Evolutionary conservation across 2,113 vertebrate species (phyloP).

Genomic region (Lagenorhynchus albirostris): DNA sequence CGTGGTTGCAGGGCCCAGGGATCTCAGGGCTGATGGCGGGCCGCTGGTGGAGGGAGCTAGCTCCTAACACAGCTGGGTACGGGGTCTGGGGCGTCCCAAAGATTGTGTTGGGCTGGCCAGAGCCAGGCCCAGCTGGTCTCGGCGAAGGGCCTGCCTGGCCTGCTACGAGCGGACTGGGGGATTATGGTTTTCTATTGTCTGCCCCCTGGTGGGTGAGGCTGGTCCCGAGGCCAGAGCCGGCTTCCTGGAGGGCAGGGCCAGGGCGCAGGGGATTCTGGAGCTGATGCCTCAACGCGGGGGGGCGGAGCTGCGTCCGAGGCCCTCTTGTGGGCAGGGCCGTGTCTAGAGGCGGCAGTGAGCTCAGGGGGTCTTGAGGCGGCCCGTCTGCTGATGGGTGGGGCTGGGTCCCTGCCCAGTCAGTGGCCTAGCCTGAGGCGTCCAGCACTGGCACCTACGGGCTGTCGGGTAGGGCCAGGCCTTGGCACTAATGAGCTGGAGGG

Average conservation of each 20-base stretch:
- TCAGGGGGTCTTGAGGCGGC: background rate
- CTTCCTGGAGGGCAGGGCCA: background rate
- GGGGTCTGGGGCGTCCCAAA: background rate
- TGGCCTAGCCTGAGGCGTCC: background rate
- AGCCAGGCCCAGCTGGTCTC: background rate
- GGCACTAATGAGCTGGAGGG: background rate
- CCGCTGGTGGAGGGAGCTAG: background rate
- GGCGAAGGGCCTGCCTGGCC: too few relatives aligned
- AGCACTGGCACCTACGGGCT: background rate
- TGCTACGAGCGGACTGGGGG: too few relatives aligned
- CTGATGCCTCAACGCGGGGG: background rate
- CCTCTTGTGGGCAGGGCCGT: too few relatives aligned
- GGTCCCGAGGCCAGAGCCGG: fast-evolving
- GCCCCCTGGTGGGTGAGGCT: background rate
- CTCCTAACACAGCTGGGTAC: background rate
- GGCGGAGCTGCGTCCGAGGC: too few relatives aligned
- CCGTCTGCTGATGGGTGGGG: background rate
- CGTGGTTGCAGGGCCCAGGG: background rate
- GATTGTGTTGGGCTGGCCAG: background rate
- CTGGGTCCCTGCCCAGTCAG: background rate
- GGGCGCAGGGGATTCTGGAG: background rate
- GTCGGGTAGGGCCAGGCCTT: background rate
- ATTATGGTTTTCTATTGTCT: too few relatives aligned
- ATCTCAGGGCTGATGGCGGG: background rate
- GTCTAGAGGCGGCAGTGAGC: background rate